phyloP scores from a whole-genome alignment of 2,888 invertebrate species.

The Patella depressa region DNA sequence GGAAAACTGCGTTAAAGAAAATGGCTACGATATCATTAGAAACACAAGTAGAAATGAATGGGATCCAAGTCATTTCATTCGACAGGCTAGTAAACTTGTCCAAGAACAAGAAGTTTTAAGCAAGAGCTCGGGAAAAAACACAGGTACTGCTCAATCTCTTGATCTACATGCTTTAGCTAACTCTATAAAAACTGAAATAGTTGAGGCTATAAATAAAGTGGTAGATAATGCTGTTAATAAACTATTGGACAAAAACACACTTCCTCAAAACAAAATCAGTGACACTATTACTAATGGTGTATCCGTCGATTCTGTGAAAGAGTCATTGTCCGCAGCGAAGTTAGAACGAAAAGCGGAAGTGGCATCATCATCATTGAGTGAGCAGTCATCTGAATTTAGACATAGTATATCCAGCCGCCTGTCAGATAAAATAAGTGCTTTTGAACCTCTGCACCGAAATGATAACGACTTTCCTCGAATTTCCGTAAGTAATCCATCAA shows the following conservation, averaged over 20 bases:
- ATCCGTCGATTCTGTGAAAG: constrained; percentile 21
- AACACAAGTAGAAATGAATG: constrained; percentile 21
- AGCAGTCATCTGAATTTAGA: background rate
- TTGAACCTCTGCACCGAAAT: constrained; percentile 51
- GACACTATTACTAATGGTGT: background rate
- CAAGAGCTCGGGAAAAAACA: constrained; percentile 17
- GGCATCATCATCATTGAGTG: background rate
- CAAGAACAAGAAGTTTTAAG: constrained; percentile 80
- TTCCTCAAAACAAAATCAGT: constrained; percentile 19
- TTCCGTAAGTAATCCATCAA: constrained; percentile 64
- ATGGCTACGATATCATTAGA: constrained; percentile 11
- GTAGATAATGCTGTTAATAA: constrained; percentile 90
- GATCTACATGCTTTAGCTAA: constrained; percentile 90
- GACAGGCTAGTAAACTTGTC: constrained; percentile 83
- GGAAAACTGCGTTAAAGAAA: constrained; percentile 10
- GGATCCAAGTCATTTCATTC: constrained; percentile 80
- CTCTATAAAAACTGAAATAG: constrained; percentile 89
- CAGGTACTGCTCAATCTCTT: constrained; percentile 43
- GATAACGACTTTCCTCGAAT: constrained; percentile 47
- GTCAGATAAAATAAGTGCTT: constrained; percentile 55
- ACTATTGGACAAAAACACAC: constrained; percentile 67
- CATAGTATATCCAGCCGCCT: constrained; percentile 23
- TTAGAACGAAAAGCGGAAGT: constrained; percentile 2
- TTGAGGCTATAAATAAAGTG: constrained; percentile 84
- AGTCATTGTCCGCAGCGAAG: constrained; percentile 5